Evolutionary conservation across 2,113 vertebrate genomes (phyloP), one percentile per base, ranked within the genome.

Genomic region (Hirundichthys speculiger): DNA sequence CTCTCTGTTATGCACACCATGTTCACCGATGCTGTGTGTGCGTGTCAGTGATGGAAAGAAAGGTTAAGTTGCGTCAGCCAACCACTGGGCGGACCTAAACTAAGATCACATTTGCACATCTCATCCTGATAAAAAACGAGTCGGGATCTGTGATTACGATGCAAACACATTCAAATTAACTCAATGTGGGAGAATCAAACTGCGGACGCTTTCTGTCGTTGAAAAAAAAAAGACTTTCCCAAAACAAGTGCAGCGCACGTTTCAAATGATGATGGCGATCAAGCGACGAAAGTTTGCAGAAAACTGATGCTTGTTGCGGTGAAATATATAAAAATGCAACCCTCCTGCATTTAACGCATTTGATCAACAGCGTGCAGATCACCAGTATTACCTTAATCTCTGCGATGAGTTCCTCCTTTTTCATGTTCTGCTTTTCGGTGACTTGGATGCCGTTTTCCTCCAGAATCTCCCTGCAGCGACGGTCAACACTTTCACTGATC

Each of bases 401-500:
- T 2, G 84, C 87, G n/a, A 96, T 90, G 71, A 99, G 80, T 60
- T 98, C 94, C 49, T 96, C 93, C 45, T 90, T 92, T 67, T 75
- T 94, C 90, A 98, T 92, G n/a, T 90, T 93, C 9, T 87, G 91
- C 47, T 90, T 95, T 79, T 98, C 96, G n/a, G 92, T 94, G 21
- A 97, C 97, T 48, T 83, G 89, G 77, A 99, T 92, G 60, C 95
- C 97, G 57, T 93, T 94, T 49, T 94, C 93, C 71, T 93, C 92
- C 85, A 99, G 86, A 50, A 98, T 95, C 59, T 88, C 68, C 84
- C 87, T 89, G 83, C 97, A 99, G 75, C 94, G 94, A 0, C 95
- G 94, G 77, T 98, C 97, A 21, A 99, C 93, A 58, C 93, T 95
- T 45, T 98, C 97, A 62, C 95, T 98, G 82, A 99, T 95, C 48